Evolutionary conservation across 2,888 invertebrate species (phyloP), one percentile per base, ranked within the genome.

Genomic region (Cephus spinipes): DNA sequence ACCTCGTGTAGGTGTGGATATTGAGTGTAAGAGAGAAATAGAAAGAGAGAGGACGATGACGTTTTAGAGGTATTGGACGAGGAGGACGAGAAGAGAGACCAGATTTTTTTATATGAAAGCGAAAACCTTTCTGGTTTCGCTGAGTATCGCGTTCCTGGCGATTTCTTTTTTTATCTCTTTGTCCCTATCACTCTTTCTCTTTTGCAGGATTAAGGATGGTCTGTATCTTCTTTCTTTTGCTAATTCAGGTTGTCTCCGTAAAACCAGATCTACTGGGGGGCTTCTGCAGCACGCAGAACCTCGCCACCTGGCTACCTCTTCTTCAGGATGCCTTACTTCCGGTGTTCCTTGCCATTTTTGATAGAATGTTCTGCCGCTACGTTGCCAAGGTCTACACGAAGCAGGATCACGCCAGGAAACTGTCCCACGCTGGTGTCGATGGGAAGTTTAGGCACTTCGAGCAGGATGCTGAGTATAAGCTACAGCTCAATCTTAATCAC

Each of bases 381-480:
- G 93, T 94, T 11, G 92, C 93, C 33, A 92, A 92, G 76, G 93
- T 93, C 11, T 94, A 94, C 88, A 92, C 90, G 76, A 90, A 90
- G 75, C 90, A 90, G 81, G 89, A 90, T 76, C 85, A 87, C 76
- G 83, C 87, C 11, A 85, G 87, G 15, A 87, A 89, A 79, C 74
- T 90, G 31, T 87, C 90, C 55, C 90, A 90, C 79, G 89, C 90
- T 90, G 78, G 77, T 85, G 71, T 71, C 12, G 94, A 94, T 84
- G 94, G 94, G n/a, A 94, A 93, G 84, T 94, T 94, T 87, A 91
- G 94, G 32, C 93, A 93, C 73, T 94, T 93, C 85, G 92, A 92
- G 80, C 90, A 90, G 80, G 92, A 90, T 80, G 86, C 89, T 68
- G 90, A 92, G 79, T 89, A 92, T 86, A 91, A 90, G 81, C 85